These are phyloP conservation scores for Hassar affinis DNA, from an alignment of 2,113 vertebrate species.

Conservation along the genomic window DNA sequence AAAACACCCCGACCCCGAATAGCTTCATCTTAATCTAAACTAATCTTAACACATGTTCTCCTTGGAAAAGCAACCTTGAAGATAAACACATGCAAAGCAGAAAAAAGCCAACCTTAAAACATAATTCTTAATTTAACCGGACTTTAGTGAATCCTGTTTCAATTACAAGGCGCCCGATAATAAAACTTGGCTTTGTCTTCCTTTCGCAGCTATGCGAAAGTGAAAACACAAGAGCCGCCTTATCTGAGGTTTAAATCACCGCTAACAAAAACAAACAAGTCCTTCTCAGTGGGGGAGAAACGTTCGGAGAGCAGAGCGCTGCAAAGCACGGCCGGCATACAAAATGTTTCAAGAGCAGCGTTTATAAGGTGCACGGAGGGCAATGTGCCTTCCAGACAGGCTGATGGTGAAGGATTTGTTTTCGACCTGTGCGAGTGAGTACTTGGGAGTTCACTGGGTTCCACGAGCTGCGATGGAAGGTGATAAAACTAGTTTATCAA, in stretches of 20 bases:
- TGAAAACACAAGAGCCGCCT: conserved; percentile 40
- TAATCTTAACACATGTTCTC: neutral
- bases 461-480: conserved; percentile 3
- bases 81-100: neutral
- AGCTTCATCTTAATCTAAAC: neutral
- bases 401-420: conserved; percentile 23
- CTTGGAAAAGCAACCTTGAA: neutral
- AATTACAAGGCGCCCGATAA: neutral
- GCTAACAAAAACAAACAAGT: conserved; percentile 44
- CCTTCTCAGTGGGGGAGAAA: conserved; percentile 18
- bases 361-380: neutral
- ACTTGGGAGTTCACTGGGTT: conserved; percentile 22
- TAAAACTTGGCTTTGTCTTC: conserved; percentile 26
- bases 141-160: conserved; percentile 6
- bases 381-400: neutral
- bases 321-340: neutral
- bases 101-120: neutral
- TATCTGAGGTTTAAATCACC: conserved; percentile 45
- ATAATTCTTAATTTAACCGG: too few relatives aligned
- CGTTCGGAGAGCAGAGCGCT: neutral
- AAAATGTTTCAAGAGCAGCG: conserved; percentile 15
- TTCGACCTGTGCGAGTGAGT: conserved; percentile 6
- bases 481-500: conserved; percentile 44
- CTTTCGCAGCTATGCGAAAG: conserved; percentile 31
- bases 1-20: neutral